These are phyloP conservation scores for Poecile montanus DNA, from an alignment of 2,797 vertebrate genomes.

Conservation along the genomic window DNA sequence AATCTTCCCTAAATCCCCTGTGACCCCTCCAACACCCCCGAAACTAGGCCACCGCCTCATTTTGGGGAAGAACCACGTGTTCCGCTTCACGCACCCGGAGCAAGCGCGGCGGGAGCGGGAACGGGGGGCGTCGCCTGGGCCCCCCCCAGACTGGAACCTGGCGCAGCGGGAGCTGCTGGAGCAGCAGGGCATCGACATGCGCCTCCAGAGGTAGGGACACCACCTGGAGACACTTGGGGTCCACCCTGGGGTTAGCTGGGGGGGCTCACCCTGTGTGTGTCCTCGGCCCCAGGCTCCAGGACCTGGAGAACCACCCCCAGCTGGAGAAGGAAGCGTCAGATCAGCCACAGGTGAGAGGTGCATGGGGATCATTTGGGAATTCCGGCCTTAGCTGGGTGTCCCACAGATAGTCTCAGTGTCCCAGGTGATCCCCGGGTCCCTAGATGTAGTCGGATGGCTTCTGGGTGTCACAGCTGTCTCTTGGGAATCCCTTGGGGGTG, in stretches of 20 bases:
- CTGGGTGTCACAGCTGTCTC: too few relatives aligned
- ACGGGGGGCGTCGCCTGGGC: background rate
- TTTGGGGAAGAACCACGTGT: background rate
- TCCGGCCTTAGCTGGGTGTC: background rate
- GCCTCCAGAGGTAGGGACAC: background rate
- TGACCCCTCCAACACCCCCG: background rate
- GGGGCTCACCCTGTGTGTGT: background rate
- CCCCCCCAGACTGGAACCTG: background rate
- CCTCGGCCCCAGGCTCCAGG: background rate
- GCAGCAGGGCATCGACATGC: background rate
- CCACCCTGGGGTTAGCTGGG: fast-evolving
- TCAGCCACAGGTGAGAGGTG: background rate
- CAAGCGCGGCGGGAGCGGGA: background rate
- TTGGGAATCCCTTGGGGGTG: background rate
- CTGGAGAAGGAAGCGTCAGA: background rate
- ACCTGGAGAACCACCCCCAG: background rate
- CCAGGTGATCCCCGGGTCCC: background rate
- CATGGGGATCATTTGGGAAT: background rate
- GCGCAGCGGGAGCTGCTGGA: background rate
- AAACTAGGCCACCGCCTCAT: background rate
- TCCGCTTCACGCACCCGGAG: background rate
- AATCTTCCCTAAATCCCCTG: background rate
- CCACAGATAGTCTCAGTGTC: too few relatives aligned
- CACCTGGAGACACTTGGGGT: fast-evolving
- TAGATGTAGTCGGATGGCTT: background rate